Base-by-base conservation (phyloP, 2,113 vertebrate species). In the Onychostoma macrolepis region DNA sequence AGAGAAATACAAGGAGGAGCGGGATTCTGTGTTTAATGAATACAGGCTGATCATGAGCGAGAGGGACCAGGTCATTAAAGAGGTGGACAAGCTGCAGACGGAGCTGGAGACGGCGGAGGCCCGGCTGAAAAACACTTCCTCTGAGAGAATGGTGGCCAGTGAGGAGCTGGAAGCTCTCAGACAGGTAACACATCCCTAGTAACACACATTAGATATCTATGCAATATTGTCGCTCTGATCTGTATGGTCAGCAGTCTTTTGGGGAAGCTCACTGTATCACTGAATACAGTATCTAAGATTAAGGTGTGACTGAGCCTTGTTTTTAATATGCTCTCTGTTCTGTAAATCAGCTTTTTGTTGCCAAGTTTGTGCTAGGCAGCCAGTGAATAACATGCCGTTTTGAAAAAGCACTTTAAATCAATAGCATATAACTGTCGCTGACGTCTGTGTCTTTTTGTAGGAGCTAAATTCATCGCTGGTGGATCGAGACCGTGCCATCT, bases 1-100 rank as follows among this genome's bases (percentile, higher is more conserved):
- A 0, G 98, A 99, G 92, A 99, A 99, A 88, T 99, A 96, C 93
- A 99, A 97, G 92, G 98, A 99, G 90, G 98, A 99, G 93, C 95
- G 98, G 13, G 98, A 99, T 75, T 99, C 98, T 0, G 98, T 99
- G 90, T 99, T 99, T 91, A 99, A 96, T 72, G 98, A 99, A 91
- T 99, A 99, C 61, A 97, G 97, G 12, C 96, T 99, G 86, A 99
- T 99, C 89, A 99, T 99, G 98, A 99, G 98, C 0, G 98, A 99
- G 92, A 93, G 98, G 5, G 98, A 99, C 95, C 98, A 99, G 94
- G 98, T 99, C 85, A 99, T 99, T 93, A 99, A 99, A 56, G 98
- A 99, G 92, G 94, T 99, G 88, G 98, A 99, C 94, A 99, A 98
- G 89, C 93, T 99, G 86, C 98, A 99, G 93, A 98, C 98, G 0